A percentile compares a stretch with the other conserved stretches of the same genome.
phyloP scores from a whole-genome alignment of 2,888 invertebrate genomes.

The Lutraria lutraria region DNA sequence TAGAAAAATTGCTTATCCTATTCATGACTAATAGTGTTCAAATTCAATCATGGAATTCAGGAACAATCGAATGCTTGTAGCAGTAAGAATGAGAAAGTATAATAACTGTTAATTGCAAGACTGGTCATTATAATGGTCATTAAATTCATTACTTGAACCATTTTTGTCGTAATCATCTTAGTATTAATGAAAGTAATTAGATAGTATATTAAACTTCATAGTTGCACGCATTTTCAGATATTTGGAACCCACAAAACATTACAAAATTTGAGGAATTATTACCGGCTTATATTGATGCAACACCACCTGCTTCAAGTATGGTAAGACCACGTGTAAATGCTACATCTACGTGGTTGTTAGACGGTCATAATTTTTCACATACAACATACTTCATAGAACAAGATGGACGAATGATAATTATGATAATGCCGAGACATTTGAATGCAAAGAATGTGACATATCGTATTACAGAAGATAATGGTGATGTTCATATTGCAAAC shows the following conservation, averaged over 20 bases:
- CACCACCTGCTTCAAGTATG: constrained; percentile 8
- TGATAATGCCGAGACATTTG: neutral
- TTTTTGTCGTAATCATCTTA: neutral
- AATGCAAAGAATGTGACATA: constrained; percentile 19
- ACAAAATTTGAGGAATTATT: neutral
- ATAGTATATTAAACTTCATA: neutral
- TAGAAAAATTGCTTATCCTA: too few relatives aligned
- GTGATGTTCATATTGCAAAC: neutral
- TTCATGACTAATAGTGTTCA: neutral
- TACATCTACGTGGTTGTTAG: constrained; percentile 9
- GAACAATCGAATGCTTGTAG: neutral
- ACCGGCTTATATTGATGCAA: neutral
- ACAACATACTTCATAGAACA: neutral
- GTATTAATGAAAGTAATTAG: neutral
- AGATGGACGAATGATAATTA: constrained; percentile 20
- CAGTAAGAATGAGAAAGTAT: neutral
- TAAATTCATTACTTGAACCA: neutral
- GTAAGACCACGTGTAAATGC: neutral
- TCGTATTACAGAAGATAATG: neutral
- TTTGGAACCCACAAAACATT: neutral
- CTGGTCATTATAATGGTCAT: too few relatives aligned
- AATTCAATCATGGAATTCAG: neutral
- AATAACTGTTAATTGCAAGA: too few relatives aligned
- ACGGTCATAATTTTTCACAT: neutral
- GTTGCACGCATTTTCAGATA: neutral